These are phyloP conservation scores for Onychomys leucogaster DNA, from an alignment of 2,797 vertebrate species.

Conservation along the genomic window DNA sequence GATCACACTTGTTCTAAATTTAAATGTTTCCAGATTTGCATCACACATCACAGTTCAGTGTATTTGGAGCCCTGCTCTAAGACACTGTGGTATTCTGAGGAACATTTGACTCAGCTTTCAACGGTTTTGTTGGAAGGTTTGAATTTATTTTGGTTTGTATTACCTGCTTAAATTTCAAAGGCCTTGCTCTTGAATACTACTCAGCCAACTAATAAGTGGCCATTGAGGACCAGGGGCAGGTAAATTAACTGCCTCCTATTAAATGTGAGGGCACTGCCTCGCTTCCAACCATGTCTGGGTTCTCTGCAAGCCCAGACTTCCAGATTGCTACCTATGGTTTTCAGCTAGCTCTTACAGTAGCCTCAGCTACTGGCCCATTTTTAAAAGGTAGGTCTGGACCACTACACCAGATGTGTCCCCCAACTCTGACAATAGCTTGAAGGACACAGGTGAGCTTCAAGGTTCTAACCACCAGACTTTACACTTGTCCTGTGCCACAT, in stretches of 20 bases:
- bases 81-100: background rate
- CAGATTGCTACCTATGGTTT: background rate
- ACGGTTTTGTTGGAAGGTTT: constrained; percentile 16
- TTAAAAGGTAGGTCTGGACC: background rate
- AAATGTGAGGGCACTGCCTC: fast-evolving
- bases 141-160: background rate
- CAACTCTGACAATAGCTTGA: background rate
- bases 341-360: background rate
- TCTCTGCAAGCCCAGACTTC: background rate
- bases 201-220: background rate
- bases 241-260: background rate
- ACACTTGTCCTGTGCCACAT: background rate
- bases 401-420: background rate
- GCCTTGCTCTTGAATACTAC: background rate
- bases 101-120: constrained; percentile 4
- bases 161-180: constrained; percentile 39
- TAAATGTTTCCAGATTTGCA: constrained; percentile 41
- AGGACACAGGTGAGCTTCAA: background rate
- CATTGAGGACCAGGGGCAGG: background rate
- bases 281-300: background rate
- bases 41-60: background rate
- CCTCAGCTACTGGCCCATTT: background rate
- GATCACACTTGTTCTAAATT: constrained; percentile 48
- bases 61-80: background rate
- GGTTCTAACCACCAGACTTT: background rate